Evolutionary conservation across 2,888 invertebrate species (phyloP), one percentile per base, ranked within the genome.

Genomic region (Ischnus inquisitorius): DNA sequence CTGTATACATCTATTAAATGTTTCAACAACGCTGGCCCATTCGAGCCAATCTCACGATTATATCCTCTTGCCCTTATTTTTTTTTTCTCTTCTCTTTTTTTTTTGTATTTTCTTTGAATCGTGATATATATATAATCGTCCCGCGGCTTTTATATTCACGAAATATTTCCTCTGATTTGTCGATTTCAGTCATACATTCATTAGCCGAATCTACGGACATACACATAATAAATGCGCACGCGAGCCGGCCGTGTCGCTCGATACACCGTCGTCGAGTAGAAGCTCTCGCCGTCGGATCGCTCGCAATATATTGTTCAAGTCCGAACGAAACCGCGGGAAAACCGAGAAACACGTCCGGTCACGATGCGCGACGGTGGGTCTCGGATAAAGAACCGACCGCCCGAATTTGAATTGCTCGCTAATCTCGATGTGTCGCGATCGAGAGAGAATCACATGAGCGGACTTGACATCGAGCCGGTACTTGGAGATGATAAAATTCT

Each of bases 1-100:
- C 80, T 87, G 88, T 90, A 90, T 89, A 90, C 90, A 89, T 91
- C 89, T 90, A 90, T 89, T 88, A 87, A 90, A 90, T 90, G 87
- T 88, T 89, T 91, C 88, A 90, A 91, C 90, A 90, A 89, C 88
- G 87, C 88, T 89, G 88, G 89, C 89, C 88, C 87, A 83, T 69
- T 87, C 87, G 88, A 87, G 88, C 89, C 88, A 88, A 88, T 88
- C 89, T 88, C 88, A 89, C 87, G 87, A 87, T 88, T 88, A 87
- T 87, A 51, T 39, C 19, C 14, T 57, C 25, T 85, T 86, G 81
- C 85, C 85, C 81, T 77, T 34, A 6, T 34, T 80, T 79, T 82
- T 75, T 79, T 81, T 74, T 83, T 74, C 84, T 81, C 76, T 82
- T 65, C 4, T 68, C 68, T 69, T 25, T 60, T 68, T 78, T 67